Base-by-base conservation (phyloP, 2,113 vertebrate genomes). In the Chloebia gouldiae region DNA sequence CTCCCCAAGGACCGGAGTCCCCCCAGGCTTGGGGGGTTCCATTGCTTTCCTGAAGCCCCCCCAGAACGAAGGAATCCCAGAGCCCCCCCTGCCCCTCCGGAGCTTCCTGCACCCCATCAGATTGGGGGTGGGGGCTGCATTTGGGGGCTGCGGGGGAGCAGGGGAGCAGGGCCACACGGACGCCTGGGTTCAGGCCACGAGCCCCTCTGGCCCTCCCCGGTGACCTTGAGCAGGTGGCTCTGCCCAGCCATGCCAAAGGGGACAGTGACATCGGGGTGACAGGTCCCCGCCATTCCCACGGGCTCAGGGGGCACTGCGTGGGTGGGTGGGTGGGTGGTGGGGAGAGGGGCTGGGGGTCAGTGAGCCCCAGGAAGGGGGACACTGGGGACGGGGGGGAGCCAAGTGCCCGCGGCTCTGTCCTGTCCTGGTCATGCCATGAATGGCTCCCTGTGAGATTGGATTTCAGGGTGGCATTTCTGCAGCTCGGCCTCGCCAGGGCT, bases 401-500 rank as follows among this genome's bases (percentile, higher is more conserved):
- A 3, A 77, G 64, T 0, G 4, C 49, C 94, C 4, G 4, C 9
- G 2, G 64, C 73, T 73, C 30, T 15, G 24, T 64, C 31, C 50
- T 1, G 17, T 5, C 50, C 81, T 11, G 15, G 56, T 56, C 8
- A 0, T 77, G 86, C 92, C 56, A 35, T 53, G 82, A 68, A 77
- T 54, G 86, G 86, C 82, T 94, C 92, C 63, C 25, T 33, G 60
- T 7, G 39, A 91, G 83, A 91, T 95, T 94, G 83, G 14, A 17
- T 96, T 96, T 96, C 95, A 94, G 87, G 83, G 70, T 18, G 65
- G 92, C 95, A 95, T 95, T 95, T 94, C 83, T 69, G 90, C 18
- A 1, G 45, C 83, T 18, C 13, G 2, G 86, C 54, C 30, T 3
- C 7, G 8, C 30, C 15, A 18, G 33, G 40, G 13, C 16, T 0